Base-by-base conservation (phyloP, 2,113 vertebrate species). In the Brevimyrus niger region DNA sequence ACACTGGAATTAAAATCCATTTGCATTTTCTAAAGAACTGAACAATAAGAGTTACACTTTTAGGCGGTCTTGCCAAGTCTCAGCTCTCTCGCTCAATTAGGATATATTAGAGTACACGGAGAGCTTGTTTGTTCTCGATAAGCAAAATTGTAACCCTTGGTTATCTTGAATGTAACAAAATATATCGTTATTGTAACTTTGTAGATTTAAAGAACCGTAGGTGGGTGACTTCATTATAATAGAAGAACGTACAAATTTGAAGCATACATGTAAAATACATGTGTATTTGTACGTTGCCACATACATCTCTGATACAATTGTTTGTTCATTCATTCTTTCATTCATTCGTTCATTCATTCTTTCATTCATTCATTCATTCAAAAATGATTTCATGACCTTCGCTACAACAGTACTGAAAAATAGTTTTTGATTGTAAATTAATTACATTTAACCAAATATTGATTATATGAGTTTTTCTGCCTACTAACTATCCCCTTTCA, bases 21-120 rank as follows among this genome's bases (percentile, higher is more conserved):
- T 86, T 92, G 92, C 93, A 94, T 93, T 96, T 95, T 95, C 95
- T 95, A 95, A 96, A 95, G 94, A 95, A 96, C 35, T 13, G 35
- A 76, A 19, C 3, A 76, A 76, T 19, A 76, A 35, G 42, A 42
- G 17, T 42, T 76, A 38, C 58, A 38, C 31, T 38, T 76, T 76
- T 38, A 76, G 31, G 11, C 69, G 38, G 69, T 76, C n/a, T 76
- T 76, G 61, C 61, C 61, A 69, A 76, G 69, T 7, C 69, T 38
- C 15, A 38, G 69, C 69, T 38, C 4, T 31, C 69, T 38, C 4
- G 1, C 31, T 38, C 27, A 15, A 35, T 27, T 13, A 38, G 13
- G 31, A 76, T 76, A 76, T 76, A 76, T 38, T 31, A 13, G 69
- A 38, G 31, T 38, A 76, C 27, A 76, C 1, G 31, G 31, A 76